Evolutionary conservation across 1,140 invertebrate species (phyloP), one percentile per base, ranked within the genome.

Genomic region (Mycetomoellerius zeteki): DNA sequence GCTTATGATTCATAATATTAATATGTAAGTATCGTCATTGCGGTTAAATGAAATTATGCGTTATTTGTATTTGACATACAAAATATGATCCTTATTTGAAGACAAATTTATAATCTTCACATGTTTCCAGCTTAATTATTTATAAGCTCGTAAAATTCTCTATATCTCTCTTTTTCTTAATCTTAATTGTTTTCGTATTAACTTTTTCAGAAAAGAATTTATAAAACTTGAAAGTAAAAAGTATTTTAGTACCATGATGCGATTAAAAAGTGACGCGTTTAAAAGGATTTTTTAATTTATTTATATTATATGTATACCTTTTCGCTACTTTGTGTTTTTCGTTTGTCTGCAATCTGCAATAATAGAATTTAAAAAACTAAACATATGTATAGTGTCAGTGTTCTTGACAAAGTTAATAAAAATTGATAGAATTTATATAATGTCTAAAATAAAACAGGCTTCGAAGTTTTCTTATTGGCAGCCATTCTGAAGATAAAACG

Each of bases 1-100:
- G 8, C 37, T 81, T 27, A 43, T 81, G 78, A 81, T 6, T 81
- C 64, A 81, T 3, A 14, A 71, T 71, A 71, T 81, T 71, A 56
- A 81, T 56, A 54, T 4, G 62, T 43, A 47, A 81, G 21, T 30
- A 24, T 43, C 30, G 21, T 81, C 65, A 24, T 81, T 30, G 30
- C 14, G n/a, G 56, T n/a, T 71, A 81, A 10, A 33, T 8, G 7
- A 12, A 67, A 24, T 81, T 47, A 37, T 27, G 30, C 47, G 5
- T 0, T 65, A n/a, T 78, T 30, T 21, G 8, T 77, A 24, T 62
- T 77, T 64, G 47, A 77, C 16, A 27, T n/a, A 62, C 37, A 64
- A 43, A 10, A 64, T n/a, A 30, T 21, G 12, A 1, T 33, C 12
- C 4, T n/a, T 77, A 5, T 64, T 77, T 64, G 16, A 62, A 14